Evolutionary conservation across 1,140 invertebrate species (phyloP).

Genomic region (Ceratoteleas bidentatus): DNA sequence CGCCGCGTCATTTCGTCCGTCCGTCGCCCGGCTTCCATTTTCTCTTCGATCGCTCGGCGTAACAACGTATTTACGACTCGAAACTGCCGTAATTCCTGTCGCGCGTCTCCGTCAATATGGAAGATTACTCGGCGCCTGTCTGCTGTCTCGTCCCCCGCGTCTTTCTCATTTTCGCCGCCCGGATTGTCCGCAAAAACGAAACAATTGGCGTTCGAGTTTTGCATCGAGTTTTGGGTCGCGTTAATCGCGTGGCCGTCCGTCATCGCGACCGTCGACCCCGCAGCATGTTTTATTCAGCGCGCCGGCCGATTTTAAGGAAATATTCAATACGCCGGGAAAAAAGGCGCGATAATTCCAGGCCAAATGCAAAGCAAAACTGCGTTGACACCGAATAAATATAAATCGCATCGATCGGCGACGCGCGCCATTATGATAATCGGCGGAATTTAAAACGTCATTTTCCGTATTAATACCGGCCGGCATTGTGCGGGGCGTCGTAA

Average conservation of each 20-base stretch:
- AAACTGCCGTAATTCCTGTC: slow-evolving; percentile 39
- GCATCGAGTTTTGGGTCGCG: neutral
- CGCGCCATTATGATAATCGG: slow-evolving; percentile 31
- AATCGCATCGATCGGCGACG: slow-evolving; percentile 26
- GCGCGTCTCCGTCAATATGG: slow-evolving; percentile 50
- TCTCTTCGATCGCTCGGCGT: slow-evolving; percentile 54
- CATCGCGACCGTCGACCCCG: neutral
- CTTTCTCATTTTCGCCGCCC: slow-evolving; percentile 52
- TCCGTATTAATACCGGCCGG: slow-evolving; percentile 26
- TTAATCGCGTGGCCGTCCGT: slow-evolving; percentile 12
- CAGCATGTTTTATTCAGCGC: slow-evolving; percentile 1
- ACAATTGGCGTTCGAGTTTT: slow-evolving; percentile 23
- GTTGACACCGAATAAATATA: slow-evolving; percentile 23
- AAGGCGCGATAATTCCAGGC: neutral
- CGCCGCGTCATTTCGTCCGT: slow-evolving; percentile 17
- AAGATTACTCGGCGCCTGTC: slow-evolving; percentile 49
- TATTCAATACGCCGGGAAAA: too few species aligned
- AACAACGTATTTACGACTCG: slow-evolving; percentile 65
- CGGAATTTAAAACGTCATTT: slow-evolving; percentile 34
- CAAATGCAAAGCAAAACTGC: slow-evolving; percentile 6
- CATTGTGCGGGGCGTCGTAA: slow-evolving; percentile 6
- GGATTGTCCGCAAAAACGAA: slow-evolving; percentile 45
- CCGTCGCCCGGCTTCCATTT: slow-evolving; percentile 48
- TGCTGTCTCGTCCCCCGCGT: slow-evolving; percentile 49
- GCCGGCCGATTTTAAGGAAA: too few species aligned